Percentiles rank a stretch among this genome's conserved stretches.
Conservation (phyloP, 2,113 vertebrate species). For the Sprattus sprattus region DNA sequence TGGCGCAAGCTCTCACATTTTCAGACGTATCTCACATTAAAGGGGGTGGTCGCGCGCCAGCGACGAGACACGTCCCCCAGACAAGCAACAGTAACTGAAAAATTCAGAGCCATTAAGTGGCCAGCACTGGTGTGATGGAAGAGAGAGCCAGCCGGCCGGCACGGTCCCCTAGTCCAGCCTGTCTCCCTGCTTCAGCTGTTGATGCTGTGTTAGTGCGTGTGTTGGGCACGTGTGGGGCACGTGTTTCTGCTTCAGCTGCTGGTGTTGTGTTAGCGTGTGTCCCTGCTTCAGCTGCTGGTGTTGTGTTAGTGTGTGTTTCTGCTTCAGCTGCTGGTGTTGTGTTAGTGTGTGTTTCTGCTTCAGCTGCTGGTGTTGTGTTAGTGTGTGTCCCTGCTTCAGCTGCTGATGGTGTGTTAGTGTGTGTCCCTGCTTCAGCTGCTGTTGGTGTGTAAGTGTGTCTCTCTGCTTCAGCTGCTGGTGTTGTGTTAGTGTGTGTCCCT, state of each 20-base stretch:
- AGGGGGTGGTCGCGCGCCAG: neutral
- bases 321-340: too few species aligned
- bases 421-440: too few species aligned
- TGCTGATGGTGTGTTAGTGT: neutral
- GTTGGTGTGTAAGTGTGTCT: neutral
- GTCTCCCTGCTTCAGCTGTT: neutral
- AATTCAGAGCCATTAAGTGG: neutral
- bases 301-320: neutral
- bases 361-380: neutral
- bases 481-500: neutral
- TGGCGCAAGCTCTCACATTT: neutral
- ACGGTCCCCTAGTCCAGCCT: neutral
- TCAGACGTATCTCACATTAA: neutral
- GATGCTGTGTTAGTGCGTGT: neutral
- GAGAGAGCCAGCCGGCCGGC: neutral
- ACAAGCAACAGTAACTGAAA: neutral
- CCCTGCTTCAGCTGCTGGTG: neutral
- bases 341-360: neutral
- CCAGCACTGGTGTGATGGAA: neutral
- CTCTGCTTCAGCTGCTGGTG: neutral
- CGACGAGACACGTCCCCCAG: neutral
- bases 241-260: neutral
- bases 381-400: too few species aligned
- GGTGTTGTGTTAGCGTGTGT: neutral
- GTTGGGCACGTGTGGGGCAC: neutral